Percentiles rank a stretch among this genome's conserved stretches.
Conservation (phyloP, 2,797 vertebrate genomes). For the Nothura maculosa region DNA sequence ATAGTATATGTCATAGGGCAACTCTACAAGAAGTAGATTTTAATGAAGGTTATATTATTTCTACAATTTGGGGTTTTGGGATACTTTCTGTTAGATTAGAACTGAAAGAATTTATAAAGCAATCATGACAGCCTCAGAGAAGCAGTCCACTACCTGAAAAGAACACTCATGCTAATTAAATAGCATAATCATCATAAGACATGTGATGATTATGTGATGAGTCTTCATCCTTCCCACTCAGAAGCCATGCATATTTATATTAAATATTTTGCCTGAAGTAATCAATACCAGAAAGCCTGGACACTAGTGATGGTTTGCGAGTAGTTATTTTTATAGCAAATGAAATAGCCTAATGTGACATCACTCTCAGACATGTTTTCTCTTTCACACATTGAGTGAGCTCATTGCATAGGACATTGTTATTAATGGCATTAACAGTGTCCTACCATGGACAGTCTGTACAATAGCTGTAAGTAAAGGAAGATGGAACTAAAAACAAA, state of each 20-base stretch:
- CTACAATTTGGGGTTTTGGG: neutral
- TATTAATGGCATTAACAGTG: neutral
- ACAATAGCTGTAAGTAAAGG: neutral
- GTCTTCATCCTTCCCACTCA: neutral
- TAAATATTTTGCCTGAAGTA: neutral
- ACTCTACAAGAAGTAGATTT: neutral
- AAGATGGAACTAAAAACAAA: neutral
- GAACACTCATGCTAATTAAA: neutral
- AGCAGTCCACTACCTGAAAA: neutral
- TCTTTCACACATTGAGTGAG: neutral
- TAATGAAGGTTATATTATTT: too few species aligned
- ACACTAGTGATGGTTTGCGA: neutral
- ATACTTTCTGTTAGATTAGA: neutral
- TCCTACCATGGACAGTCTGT: neutral
- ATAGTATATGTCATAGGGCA: neutral
- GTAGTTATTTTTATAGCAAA: neutral
- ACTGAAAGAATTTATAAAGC: neutral
- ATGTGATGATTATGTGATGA: too few species aligned
- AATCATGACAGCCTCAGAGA: neutral
- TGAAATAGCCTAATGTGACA: neutral
- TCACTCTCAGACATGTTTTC: neutral
- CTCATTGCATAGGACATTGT: rapidly evolving
- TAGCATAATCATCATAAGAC: neutral
- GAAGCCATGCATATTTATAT: neutral
- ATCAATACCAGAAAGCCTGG: neutral